Evolutionary conservation across 2,113 vertebrate species (phyloP).

Genomic region (Xyliphius kryptos): DNA sequence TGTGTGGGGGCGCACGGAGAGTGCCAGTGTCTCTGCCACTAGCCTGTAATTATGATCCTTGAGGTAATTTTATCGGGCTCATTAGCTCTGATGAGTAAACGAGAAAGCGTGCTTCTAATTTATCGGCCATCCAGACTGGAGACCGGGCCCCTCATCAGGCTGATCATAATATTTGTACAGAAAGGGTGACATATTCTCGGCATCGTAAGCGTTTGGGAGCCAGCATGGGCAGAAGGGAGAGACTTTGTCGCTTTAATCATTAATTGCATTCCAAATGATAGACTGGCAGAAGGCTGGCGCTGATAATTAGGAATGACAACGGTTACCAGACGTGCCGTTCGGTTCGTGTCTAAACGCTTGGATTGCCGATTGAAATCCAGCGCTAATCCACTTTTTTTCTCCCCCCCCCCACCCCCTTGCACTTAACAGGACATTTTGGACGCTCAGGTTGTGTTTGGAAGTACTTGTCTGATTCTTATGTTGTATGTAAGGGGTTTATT

Average conservation of each 20-base stretch:
- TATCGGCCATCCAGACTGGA: slow-evolving; percentile 72
- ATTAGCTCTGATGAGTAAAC: slow-evolving; percentile 78
- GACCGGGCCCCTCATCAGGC: slow-evolving; percentile 70
- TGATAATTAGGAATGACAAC: slow-evolving; percentile 45
- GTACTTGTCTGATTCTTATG: no score
- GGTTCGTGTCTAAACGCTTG: no score
- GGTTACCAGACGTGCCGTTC: slow-evolving; percentile 34
- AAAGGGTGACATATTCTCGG: slow-evolving; percentile 52
- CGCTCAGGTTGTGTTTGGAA: no score
- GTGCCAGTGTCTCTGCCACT: slow-evolving; percentile 67
- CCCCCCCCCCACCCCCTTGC: no score
- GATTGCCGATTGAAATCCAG: no score
- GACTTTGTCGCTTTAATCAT: slow-evolving; percentile 53
- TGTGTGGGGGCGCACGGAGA: slow-evolving; percentile 49
- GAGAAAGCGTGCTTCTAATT: slow-evolving; percentile 74
- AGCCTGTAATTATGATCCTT: slow-evolving; percentile 78
- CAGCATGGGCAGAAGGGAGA: slow-evolving; percentile 44
- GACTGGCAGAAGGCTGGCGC: slow-evolving; percentile 39
- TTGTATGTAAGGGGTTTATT: no score
- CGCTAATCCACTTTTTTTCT: slow-evolving; percentile 25
- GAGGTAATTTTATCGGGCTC: slow-evolving; percentile 80
- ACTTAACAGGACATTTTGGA: no score
- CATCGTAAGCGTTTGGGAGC: slow-evolving; percentile 44
- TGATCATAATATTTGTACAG: slow-evolving; percentile 75
- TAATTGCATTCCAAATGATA: slow-evolving; percentile 49